phyloP scores from a whole-genome alignment of 2,113 vertebrate genomes.

The Psophia crepitans region DNA sequence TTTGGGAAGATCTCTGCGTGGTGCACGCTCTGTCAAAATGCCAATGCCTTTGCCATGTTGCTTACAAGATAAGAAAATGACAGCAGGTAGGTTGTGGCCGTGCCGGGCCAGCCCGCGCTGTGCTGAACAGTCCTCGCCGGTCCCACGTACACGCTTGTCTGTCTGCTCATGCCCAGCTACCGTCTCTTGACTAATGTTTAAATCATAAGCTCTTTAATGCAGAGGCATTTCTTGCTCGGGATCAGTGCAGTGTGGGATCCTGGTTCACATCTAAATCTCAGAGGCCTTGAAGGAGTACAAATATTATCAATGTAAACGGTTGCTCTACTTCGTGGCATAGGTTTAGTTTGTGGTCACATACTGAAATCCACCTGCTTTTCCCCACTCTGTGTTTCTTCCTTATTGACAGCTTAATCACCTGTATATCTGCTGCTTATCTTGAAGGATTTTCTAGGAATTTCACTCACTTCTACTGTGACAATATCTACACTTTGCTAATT shows the following conservation, averaged over 20 bases:
- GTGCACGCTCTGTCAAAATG: background rate
- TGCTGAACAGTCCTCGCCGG: background rate
- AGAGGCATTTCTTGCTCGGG: background rate
- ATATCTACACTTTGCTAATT: conserved; percentile 25
- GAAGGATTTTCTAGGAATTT: conserved; percentile 38
- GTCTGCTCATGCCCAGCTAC: background rate
- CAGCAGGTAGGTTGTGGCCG: background rate
- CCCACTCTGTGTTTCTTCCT: background rate
- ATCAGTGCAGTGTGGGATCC: background rate
- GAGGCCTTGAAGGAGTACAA: background rate
- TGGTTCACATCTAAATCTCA: background rate
- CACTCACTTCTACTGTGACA: background rate
- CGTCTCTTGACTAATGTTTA: background rate
- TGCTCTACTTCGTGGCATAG: background rate
- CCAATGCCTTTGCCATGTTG: background rate
- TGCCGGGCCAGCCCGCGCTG: background rate
- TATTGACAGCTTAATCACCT: conserved; percentile 58
- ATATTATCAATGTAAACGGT: background rate
- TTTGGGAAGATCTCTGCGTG: background rate
- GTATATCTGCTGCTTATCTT: conserved; percentile 18
- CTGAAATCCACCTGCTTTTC: background rate
- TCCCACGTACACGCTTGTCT: background rate
- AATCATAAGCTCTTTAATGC: conserved; percentile 12
- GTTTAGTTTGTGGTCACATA: background rate
- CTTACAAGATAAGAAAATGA: background rate